A percentile compares a stretch with the other conserved stretches of the same genome.
These are phyloP conservation scores for Syndactyla subalaris DNA, from an alignment of 2,797 vertebrate genomes.

Conservation along the genomic window DNA sequence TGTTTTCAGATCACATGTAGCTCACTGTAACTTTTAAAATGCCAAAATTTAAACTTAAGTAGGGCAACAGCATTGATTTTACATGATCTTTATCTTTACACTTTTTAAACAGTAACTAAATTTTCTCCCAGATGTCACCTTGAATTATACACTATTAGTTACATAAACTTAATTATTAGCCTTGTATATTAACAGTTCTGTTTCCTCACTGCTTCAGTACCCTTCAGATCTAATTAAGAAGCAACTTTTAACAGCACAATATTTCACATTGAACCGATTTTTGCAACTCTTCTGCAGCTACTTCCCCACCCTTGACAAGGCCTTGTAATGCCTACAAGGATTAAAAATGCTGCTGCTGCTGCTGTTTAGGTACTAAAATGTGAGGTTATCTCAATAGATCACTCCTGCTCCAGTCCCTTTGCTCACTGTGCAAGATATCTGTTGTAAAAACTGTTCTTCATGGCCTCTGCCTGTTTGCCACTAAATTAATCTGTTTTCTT, in stretches of 20 bases:
- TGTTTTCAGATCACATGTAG: not conserved
- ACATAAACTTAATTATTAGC: not conserved
- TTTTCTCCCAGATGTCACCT: not conserved
- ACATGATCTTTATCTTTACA: not conserved
- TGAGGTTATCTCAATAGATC: conserved; percentile 34
- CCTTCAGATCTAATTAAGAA: not conserved
- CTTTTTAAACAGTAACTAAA: not conserved
- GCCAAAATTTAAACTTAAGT: not conserved
- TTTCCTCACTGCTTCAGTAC: not conserved
- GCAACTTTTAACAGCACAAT: not conserved
- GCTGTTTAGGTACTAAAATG: conserved; percentile 25
- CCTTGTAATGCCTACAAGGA: not conserved
- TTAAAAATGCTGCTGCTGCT: conserved; percentile 18
- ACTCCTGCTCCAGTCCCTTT: not conserved
- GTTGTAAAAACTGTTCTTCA: not conserved
- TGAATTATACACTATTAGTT: not conserved
- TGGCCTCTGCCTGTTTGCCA: conserved; percentile 25
- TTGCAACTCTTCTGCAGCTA: not conserved
- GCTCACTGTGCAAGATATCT: conserved; percentile 8
- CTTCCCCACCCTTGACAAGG: not conserved
- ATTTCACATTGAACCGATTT: not conserved
- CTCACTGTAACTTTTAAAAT: not conserved
- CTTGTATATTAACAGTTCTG: not conserved
- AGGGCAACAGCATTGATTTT: not conserved
- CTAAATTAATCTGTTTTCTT: conserved; percentile 60